Evolutionary conservation across 2,888 invertebrate species (phyloP).

Genomic region (Melinaea menophilus): DNA sequence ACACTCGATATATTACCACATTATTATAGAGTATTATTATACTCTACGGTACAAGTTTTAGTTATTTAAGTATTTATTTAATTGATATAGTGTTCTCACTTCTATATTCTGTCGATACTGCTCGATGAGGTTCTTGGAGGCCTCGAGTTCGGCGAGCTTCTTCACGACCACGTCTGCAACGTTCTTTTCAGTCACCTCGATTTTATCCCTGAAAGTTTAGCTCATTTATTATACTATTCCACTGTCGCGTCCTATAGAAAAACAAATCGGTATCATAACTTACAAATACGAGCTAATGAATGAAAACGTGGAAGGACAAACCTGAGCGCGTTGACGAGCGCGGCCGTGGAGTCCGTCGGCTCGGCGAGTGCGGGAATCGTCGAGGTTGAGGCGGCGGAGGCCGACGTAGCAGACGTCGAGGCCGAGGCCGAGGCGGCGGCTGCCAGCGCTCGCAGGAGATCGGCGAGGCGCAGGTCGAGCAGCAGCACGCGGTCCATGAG

Average conservation of each 20-base stretch:
- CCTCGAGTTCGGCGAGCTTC: slow-evolving; percentile 67
- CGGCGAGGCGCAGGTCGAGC: slow-evolving; percentile 83
- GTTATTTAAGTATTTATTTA: not conserved
- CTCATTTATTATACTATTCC: not conserved
- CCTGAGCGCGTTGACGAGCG: slow-evolving; percentile 34
- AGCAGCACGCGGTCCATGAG: slow-evolving; percentile 51
- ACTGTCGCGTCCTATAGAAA: not conserved
- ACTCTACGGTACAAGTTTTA: no score
- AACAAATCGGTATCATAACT: not conserved
- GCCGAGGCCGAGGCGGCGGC: slow-evolving; percentile 83
- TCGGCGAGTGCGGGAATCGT: slow-evolving; percentile 16
- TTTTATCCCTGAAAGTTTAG: slow-evolving; percentile 57
- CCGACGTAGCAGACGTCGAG: slow-evolving; percentile 53
- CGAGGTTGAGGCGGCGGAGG: slow-evolving; percentile 34
- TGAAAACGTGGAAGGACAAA: slow-evolving; percentile 7
- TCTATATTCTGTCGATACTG: slow-evolving; percentile 67
- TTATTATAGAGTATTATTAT: not conserved
- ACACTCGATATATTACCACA: slow-evolving; percentile 35
- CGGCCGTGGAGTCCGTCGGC: slow-evolving; percentile 24
- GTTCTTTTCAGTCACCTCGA: slow-evolving; percentile 67
- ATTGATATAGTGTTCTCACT: slow-evolving; percentile 47
- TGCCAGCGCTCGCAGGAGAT: slow-evolving; percentile 85
- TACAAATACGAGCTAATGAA: no score
- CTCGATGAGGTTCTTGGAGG: slow-evolving; percentile 65
- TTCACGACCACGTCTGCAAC: slow-evolving; percentile 70